These are phyloP conservation scores for Blera fallax DNA, from an alignment of 2,888 invertebrate genomes.

Conservation along the genomic window DNA sequence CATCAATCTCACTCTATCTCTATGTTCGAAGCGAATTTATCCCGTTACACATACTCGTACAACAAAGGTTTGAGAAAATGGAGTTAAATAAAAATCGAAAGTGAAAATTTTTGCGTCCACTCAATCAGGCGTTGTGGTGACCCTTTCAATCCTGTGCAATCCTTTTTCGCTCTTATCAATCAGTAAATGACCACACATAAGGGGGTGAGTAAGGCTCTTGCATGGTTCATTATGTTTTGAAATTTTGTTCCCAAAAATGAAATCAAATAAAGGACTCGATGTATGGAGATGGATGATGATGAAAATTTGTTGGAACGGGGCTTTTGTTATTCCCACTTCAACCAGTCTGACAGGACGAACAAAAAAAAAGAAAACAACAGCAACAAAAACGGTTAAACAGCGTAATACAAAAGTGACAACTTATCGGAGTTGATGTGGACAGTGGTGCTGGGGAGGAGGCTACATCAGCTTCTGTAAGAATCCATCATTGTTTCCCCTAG, in stretches of 20 bases:
- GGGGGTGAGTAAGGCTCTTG: slow-evolving; percentile 57
- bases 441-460: not conserved
- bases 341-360: not conserved
- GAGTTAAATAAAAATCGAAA: slow-evolving; percentile 58
- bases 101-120: slow-evolving; percentile 62
- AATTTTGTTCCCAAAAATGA: slow-evolving; percentile 21
- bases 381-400: not conserved
- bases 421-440: slow-evolving; percentile 4
- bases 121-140: slow-evolving; percentile 41
- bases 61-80: not conserved
- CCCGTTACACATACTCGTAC: not conserved
- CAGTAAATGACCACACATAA: slow-evolving; percentile 66
- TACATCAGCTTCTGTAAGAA: not conserved
- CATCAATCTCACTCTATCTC: slow-evolving; percentile 69
- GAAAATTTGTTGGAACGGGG: slow-evolving; percentile 2
- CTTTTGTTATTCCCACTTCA: not conserved
- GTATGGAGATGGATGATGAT: slow-evolving; percentile 51
- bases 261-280: not conserved
- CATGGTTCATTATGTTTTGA: slow-evolving; percentile 64
- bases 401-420: slow-evolving; percentile 11
- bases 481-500: slow-evolving; percentile 1
- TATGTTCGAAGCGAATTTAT: slow-evolving; percentile 36
- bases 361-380: not conserved
- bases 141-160: slow-evolving; percentile 55
- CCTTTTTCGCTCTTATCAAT: slow-evolving; percentile 62